Conservation (phyloP, 2,797 vertebrate genomes). For the Notamacropus eugenii region DNA sequence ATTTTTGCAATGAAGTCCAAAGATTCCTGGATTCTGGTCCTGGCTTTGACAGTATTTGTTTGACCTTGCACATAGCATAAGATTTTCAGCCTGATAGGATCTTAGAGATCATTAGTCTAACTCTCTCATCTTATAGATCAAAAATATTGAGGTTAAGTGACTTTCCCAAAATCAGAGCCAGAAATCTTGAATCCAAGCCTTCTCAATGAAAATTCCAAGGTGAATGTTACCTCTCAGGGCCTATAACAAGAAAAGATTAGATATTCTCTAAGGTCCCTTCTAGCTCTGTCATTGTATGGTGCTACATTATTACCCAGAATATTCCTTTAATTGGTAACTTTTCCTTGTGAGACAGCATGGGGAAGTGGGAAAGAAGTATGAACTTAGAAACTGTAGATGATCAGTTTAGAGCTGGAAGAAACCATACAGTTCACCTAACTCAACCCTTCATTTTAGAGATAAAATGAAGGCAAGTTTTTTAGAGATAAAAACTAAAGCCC, state of each 20-base stretch:
- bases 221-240: not conserved
- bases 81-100: not conserved
- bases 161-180: not conserved
- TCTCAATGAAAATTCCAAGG: not conserved
- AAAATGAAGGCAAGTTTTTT: not conserved
- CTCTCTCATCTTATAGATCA: not conserved
- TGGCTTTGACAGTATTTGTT: not conserved
- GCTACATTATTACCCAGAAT: not conserved
- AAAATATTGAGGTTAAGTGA: not conserved
- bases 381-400: not conserved
- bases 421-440: not conserved
- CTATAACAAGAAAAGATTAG: not conserved
- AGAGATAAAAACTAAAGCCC: not conserved
- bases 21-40: not conserved
- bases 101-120: not conserved
- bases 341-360: not conserved
- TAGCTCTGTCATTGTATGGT: conserved; percentile 18
- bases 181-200: conserved; percentile 34
- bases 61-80: not conserved
- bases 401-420: not conserved
- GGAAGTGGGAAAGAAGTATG: not conserved
- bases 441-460: not conserved
- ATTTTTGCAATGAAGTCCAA: not conserved
- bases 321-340: not conserved
- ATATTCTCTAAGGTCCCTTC: conserved; percentile 1